Conservation (phyloP, 2,113 vertebrate species). For the Gavialis gangeticus region DNA sequence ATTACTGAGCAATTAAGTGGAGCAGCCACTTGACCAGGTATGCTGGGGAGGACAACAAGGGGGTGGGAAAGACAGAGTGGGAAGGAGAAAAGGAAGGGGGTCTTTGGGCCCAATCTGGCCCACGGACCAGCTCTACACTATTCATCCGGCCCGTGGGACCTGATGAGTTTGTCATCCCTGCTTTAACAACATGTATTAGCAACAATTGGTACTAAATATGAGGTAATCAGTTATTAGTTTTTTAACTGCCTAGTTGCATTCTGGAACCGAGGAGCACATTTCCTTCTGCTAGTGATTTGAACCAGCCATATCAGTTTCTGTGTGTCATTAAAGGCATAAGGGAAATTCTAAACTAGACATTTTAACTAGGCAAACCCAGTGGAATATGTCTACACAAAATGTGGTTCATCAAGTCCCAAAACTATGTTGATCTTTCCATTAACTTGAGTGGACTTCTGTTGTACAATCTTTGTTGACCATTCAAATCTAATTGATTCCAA, state of each 20-base stretch:
- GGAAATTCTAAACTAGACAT: background rate
- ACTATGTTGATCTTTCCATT: background rate
- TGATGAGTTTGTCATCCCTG: background rate
- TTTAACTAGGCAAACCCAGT: background rate
- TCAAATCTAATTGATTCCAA: slow-evolving; percentile 15
- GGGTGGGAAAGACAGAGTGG: too few species aligned
- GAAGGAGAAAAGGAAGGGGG: too few species aligned
- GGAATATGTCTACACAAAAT: background rate
- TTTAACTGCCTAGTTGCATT: background rate
- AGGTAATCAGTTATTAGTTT: background rate
- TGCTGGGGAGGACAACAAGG: too few species aligned
- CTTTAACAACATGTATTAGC: background rate
- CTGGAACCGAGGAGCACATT: background rate
- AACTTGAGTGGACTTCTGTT: background rate
- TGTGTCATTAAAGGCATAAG: background rate
- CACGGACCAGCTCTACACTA: too few species aligned
- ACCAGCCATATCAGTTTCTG: background rate
- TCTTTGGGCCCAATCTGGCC: too few species aligned
- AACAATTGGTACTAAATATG: background rate
- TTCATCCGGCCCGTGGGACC: too few species aligned
- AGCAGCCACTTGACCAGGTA: too few species aligned
- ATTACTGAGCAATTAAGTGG: too few species aligned
- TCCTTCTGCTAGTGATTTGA: background rate
- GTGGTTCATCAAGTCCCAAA: background rate
- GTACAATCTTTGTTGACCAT: background rate